Percentiles rank a stretch among this genome's conserved stretches.
Evolutionary conservation across 2,113 vertebrate species (phyloP).

Genomic region (Saiga tatarica): DNA sequence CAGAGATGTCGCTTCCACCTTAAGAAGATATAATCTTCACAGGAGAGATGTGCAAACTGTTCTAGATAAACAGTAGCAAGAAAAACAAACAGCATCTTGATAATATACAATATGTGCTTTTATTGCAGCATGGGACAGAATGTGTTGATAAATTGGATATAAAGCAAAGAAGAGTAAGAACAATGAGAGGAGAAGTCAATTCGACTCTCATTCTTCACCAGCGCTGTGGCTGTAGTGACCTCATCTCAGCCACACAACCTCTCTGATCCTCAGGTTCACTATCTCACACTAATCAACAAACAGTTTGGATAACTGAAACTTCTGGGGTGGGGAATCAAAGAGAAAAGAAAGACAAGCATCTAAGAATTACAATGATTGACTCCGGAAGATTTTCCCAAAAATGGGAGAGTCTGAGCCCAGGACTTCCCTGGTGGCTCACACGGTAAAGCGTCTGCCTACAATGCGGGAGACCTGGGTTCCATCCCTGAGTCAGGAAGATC

Average conservation of each 20-base stretch:
- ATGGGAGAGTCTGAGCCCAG: background rate
- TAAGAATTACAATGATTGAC: background rate
- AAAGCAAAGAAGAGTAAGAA: background rate
- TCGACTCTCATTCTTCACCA: background rate
- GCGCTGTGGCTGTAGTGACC: background rate
- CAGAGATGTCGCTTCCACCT: background rate
- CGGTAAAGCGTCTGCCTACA: too few species aligned
- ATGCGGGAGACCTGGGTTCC: too few species aligned
- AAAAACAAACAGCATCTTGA: background rate
- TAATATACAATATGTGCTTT: rapidly evolving
- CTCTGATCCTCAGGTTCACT: background rate
- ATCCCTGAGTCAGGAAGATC: too few species aligned
- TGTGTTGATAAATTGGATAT: background rate
- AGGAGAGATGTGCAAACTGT: background rate
- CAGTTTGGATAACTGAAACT: too few species aligned
- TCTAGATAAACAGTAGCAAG: background rate
- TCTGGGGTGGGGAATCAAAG: background rate
- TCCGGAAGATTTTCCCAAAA: background rate
- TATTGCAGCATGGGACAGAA: rapidly evolving
- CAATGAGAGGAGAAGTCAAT: background rate
- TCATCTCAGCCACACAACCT: background rate
- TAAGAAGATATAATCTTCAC: background rate
- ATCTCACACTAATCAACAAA: background rate
- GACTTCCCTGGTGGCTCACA: too few species aligned
- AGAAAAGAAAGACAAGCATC: background rate